Conservation (phyloP, 1,140 invertebrate genomes). For the Zophobas atratus region DNA sequence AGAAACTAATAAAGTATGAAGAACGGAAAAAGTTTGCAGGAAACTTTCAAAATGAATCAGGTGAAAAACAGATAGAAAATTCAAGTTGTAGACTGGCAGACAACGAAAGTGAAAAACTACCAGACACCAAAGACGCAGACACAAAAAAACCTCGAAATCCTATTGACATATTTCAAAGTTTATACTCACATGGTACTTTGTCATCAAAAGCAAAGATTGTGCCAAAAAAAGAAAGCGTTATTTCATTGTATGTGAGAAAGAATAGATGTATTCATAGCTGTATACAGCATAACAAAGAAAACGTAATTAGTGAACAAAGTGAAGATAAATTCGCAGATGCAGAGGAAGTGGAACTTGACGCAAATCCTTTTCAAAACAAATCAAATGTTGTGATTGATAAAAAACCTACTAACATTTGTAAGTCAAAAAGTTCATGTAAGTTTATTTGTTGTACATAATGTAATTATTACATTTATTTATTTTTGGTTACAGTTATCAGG, state of each 20-base stretch:
- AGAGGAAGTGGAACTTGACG: conserved; percentile 45
- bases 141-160: too few species aligned
- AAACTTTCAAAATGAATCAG: conserved; percentile 12
- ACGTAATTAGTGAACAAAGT: conserved; percentile 27
- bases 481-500: conserved; percentile 69
- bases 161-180: conserved; percentile 46
- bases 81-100: neutral
- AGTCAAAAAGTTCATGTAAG: conserved; percentile 57
- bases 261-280: neutral
- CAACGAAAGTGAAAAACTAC: neutral
- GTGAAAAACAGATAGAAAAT: neutral
- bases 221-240: conserved; percentile 41
- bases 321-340: neutral
- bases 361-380: conserved; percentile 47
- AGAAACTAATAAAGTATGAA: conserved; percentile 73
- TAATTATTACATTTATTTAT: conserved; percentile 12
- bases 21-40: conserved; percentile 53
- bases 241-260: conserved; percentile 19
- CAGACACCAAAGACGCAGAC: neutral
- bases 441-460: neutral
- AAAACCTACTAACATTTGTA: conserved; percentile 1
- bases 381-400: conserved; percentile 24
- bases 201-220: conserved; percentile 47
- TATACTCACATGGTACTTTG: conserved; percentile 52
- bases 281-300: conserved; percentile 26